phyloP scores from a whole-genome alignment of 2,113 vertebrate species.

The Holacanthus passer region DNA sequence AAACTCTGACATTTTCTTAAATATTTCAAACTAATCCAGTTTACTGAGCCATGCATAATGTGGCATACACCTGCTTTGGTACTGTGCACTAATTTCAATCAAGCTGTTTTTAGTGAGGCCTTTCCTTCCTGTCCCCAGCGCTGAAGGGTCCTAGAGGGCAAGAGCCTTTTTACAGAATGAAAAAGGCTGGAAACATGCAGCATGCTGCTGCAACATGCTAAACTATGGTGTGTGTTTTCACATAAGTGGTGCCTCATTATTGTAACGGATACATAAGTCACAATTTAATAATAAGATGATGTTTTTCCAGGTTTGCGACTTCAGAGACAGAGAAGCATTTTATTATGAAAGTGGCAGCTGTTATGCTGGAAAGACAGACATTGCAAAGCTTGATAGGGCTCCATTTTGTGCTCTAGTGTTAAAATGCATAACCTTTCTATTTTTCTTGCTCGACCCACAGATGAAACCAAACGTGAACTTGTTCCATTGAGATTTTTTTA shows the following conservation, averaged over 20 bases:
- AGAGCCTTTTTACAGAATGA: not conserved
- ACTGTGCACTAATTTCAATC: not conserved
- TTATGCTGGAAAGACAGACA: not conserved
- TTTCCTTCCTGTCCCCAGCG: not conserved
- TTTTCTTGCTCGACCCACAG: not conserved
- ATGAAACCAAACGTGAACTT: not conserved
- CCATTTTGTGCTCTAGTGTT: not conserved
- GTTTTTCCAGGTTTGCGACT: not conserved
- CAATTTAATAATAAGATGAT: not conserved
- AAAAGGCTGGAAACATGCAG: not conserved
- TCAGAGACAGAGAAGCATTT: not conserved
- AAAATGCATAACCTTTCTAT: not conserved
- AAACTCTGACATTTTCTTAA: not conserved
- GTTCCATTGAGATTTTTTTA: not conserved
- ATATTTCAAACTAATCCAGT: constrained; percentile 5
- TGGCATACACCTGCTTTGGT: not conserved
- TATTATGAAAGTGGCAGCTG: not conserved
- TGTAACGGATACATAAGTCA: not conserved
- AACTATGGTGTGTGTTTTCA: not conserved
- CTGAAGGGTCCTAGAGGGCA: not conserved
- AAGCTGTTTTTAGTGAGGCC: not conserved
- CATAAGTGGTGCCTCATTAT: not conserved
- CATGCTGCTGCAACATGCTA: not conserved
- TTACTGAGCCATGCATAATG: not conserved
- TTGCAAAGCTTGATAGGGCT: too few relatives aligned